Percentiles rank a stretch among this genome's conserved stretches.
These are phyloP conservation scores for Lates japonicus DNA, from an alignment of 2,797 vertebrate genomes.

Conservation along the genomic window DNA sequence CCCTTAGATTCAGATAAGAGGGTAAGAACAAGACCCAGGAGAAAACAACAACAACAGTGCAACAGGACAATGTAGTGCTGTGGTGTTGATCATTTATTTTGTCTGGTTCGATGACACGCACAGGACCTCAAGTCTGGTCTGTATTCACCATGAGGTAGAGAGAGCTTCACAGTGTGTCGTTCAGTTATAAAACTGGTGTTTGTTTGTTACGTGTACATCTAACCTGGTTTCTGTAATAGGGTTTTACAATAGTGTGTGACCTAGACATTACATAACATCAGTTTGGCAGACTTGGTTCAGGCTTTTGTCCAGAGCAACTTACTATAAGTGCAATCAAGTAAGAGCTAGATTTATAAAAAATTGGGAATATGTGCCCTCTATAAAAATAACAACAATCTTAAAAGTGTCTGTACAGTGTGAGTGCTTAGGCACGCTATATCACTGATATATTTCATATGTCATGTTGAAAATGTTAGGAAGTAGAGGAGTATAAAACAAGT, in stretches of 20 bases:
- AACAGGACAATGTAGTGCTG: background rate
- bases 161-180: background rate
- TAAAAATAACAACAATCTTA: too few relatives aligned
- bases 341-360: too few relatives aligned
- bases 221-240: background rate
- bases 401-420: too few relatives aligned
- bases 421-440: too few relatives aligned
- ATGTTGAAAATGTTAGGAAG: too few relatives aligned
- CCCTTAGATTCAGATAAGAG: constrained; percentile 45
- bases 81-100: background rate
- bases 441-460: too few relatives aligned
- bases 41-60: constrained; percentile 10
- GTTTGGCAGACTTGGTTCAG: too few relatives aligned
- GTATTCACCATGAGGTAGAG: background rate
- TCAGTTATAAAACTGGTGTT: background rate
- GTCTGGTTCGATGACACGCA: background rate
- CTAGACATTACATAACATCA: too few relatives aligned
- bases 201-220: background rate
- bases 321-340: too few relatives aligned
- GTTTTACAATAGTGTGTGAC: background rate
- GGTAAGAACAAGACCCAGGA: constrained; percentile 33
- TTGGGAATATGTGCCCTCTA: too few relatives aligned
- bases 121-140: background rate
- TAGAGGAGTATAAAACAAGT: too few relatives aligned
- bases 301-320: too few relatives aligned